Base-by-base conservation (phyloP, 2,113 vertebrate species). In the Rana temporaria region DNA sequence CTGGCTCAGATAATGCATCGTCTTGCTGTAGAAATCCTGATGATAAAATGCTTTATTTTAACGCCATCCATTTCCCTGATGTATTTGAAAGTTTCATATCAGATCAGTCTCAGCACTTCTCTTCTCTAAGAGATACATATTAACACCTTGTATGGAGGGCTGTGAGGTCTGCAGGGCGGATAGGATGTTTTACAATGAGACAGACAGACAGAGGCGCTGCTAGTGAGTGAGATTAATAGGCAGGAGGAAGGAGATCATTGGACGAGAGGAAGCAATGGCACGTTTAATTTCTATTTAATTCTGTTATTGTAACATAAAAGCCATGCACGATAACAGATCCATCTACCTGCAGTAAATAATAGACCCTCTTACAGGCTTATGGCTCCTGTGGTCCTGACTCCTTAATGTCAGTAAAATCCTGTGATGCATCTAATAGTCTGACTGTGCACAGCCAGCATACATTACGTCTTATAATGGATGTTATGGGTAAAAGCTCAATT, bases 271-370 rank as follows among this genome's bases (percentile, higher is more conserved):
- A 77, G 74, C 74, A 65, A 77, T 77, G 74, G 74, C 74, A 77
- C 74, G 42, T 64, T 77, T 65, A 52, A 77, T 77, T 77, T 77
- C 74, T 77, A 60, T 65, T 77, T 77, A 65, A 77, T 65, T 77
- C 74, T 77, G 74, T 77, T 77, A 77, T 77, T 77, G 74, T 77
- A 77, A 77, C 74, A 77, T 77, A 77, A 77, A 77, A 77, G 60
- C 59, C 74, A 26, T 26, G 60, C 74, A 65, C 57, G 60, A 77
- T 77, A 77, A 77, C 59, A 77, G 74, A 77, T 77, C 74, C 48
- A 60, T 77, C 72, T 79, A 57, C 64, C 64, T 67, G 77, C 77
- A 79, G 77, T 79, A 79, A 79, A 79, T 79, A 79, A 79, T 79
- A 79, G n/a, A 67, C 52, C 52, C 77, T 79, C 64, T 68, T 79